phyloP scores from a whole-genome alignment of 2,113 vertebrate species.

The Megaleporinus macrocephalus region DNA sequence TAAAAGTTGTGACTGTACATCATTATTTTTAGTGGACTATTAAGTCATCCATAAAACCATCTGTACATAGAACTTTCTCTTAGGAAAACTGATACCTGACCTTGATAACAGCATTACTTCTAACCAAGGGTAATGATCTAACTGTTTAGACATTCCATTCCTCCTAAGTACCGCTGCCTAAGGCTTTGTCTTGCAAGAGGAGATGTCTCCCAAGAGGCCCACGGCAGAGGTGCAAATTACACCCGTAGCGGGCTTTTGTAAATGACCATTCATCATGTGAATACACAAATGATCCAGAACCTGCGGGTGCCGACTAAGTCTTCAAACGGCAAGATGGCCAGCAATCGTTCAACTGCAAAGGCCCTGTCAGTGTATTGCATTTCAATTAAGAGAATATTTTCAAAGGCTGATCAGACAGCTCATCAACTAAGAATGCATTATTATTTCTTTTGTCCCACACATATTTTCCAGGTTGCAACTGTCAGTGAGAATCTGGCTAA shows the following conservation, averaged over 20 bases:
- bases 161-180: constrained; percentile 42
- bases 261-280: constrained; percentile 50
- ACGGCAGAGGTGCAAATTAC: constrained; percentile 56
- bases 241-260: constrained; percentile 39
- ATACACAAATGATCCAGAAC: constrained; percentile 59
- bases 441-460: background rate
- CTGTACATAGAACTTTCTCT: constrained; percentile 17
- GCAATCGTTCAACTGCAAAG: constrained; percentile 25
- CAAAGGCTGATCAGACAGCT: background rate
- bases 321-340: constrained; percentile 29
- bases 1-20: background rate
- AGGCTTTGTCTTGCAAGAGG: constrained; percentile 36
- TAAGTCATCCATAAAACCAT: background rate
- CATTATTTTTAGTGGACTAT: background rate
- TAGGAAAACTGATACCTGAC: constrained; percentile 24
- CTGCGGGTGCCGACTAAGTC: constrained; percentile 14
- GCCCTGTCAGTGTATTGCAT: constrained; percentile 44
- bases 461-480: background rate
- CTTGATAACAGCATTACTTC: constrained; percentile 35
- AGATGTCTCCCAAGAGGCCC: constrained; percentile 55
- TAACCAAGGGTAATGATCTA: constrained; percentile 60
- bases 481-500: background rate
- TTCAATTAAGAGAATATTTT: constrained; percentile 11
- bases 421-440: constrained; percentile 8
- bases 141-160: constrained; percentile 63